phyloP scores from a whole-genome alignment of 2,113 vertebrate genomes.

The Myrmecophaga tridactyla region DNA sequence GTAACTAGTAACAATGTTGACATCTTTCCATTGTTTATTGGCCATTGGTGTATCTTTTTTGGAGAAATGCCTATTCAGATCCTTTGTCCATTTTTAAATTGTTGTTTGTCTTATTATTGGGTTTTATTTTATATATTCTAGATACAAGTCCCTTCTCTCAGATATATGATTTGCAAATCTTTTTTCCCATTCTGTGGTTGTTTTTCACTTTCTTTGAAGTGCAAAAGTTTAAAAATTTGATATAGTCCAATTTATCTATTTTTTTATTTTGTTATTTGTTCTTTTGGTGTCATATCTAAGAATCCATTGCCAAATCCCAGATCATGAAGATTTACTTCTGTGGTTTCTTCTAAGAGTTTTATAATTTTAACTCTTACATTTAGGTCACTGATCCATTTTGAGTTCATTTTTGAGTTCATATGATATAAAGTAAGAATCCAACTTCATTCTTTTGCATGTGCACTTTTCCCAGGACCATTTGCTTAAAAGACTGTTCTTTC shows the following conservation, averaged over 20 bases:
- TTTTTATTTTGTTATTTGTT: background rate
- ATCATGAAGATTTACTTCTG: background rate
- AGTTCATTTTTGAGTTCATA: background rate
- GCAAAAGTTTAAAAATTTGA: background rate
- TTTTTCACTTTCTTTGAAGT: constrained; percentile 4
- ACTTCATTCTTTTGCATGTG: background rate
- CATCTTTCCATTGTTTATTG: background rate
- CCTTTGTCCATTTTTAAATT: background rate
- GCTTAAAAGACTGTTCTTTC: background rate
- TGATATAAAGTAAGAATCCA: background rate
- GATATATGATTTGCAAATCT: background rate
- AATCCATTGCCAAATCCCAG: background rate
- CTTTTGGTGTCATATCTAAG: background rate
- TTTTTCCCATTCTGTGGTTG: background rate
- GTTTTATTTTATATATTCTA: background rate
- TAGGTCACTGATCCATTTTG: background rate
- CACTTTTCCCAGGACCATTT: background rate
- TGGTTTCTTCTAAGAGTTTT: background rate
- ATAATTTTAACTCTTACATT: background rate
- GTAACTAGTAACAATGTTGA: background rate
- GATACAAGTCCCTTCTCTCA: background rate
- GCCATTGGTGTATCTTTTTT: background rate
- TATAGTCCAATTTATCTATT: background rate
- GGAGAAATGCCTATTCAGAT: background rate
- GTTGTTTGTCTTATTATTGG: background rate